Base-by-base conservation (phyloP, 2,888 invertebrate genomes). In the Tetheella fluctuosa region DNA sequence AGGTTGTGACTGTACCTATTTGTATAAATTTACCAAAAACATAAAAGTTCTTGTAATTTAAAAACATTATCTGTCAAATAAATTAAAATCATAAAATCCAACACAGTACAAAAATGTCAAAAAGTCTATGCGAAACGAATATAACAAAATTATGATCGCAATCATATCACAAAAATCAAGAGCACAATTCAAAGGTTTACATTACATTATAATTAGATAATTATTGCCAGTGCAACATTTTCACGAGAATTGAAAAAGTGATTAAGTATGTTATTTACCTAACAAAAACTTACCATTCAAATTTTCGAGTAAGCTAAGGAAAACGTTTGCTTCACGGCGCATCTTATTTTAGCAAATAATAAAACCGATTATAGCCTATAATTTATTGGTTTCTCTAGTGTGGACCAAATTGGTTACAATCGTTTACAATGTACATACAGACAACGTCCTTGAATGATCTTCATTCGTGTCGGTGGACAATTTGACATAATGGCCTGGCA, bases 61-160 rank as follows among this genome's bases (percentile, higher is more conserved):
- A 20, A 48, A 48, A 48, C 17, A 17, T 42, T 17, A 17, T 42
- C 48, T 42, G 42, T 42, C 42, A 42, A 42, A n/a, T 7, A 13
- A 34, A 13, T 2, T 42, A 7, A 2, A 34, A 39, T 3, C 2
- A 17, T 20, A 48, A 48, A 48, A 20, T 48, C 20, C 1, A 20
- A 48, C 48, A 48, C 20, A 20, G 48, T 48, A 48, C 15, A 48
- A 48, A 48, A 48, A 48, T 48, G 20, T 10, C 48, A 48, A 48
- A 48, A 20, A 17, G 48, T 48, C 17, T 10, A 2, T 48, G 8
- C 17, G 3, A 20, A 48, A 17, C 10, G 48, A 10, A 20, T 20
- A 48, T 48, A 7, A 48, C 48, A 48, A 48, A 48, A 48, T 48
- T 48, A 48, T 48, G 48, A 20, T 20, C 48, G 0, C 1, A 20